Evolutionary conservation across 2,888 invertebrate species (phyloP).

Genomic region (Romanomermis culicivorax): DNA sequence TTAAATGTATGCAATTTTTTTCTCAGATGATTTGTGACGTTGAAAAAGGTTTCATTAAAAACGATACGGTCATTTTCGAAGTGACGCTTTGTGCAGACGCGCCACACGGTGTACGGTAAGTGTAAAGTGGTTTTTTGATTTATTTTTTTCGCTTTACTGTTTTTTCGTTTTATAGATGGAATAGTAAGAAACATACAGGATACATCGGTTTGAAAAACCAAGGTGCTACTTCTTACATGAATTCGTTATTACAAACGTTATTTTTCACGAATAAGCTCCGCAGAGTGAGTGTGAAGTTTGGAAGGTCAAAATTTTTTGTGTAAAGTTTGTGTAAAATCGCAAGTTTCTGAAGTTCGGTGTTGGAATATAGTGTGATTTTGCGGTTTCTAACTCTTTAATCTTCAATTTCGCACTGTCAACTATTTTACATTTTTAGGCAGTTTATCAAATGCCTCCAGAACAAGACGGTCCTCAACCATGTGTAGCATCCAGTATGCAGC

Average conservation of each 20-base stretch:
- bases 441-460: constrained; percentile 97
- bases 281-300: constrained; percentile 36
- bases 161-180: constrained; percentile 51
- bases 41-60: constrained; percentile 62
- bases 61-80: constrained; percentile 70
- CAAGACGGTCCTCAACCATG: constrained; percentile 84
- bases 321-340: no score
- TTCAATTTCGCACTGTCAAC: background rate
- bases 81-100: constrained; percentile 41
- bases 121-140: constrained; percentile 12
- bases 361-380: no score
- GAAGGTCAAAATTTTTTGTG: no score
- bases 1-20: background rate
- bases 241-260: constrained; percentile 83
- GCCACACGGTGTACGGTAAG: constrained; percentile 37
- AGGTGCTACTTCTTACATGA: constrained; percentile 99
- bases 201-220: constrained; percentile 86
- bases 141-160: constrained; percentile 1
- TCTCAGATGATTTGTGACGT: constrained; percentile 52
- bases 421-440: constrained; percentile 42
- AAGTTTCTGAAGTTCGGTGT: no score
- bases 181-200: constrained; percentile 85
- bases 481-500: constrained; percentile 80
- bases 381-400: no score
- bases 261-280: constrained; percentile 76